Evolutionary conservation across 92 coral and sea anemone species (phyloP).

Genomic region (Galaxea fascicularis): DNA sequence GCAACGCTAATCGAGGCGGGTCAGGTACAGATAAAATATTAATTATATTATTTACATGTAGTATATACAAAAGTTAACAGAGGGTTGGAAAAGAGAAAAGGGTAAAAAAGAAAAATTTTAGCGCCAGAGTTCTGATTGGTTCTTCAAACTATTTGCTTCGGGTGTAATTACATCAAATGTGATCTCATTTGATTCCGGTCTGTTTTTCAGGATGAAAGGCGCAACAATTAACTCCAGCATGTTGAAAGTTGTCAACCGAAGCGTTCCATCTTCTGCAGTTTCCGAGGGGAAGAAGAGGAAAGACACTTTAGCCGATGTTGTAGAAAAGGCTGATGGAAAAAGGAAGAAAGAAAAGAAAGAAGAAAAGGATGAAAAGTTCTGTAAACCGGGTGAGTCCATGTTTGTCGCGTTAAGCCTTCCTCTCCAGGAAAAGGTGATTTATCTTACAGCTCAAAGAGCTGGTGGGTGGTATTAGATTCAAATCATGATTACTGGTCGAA

Average conservation of each 20-base stretch:
- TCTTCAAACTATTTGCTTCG: too few species aligned
- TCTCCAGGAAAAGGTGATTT: too few species aligned
- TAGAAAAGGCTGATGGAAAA: conserved; percentile 81
- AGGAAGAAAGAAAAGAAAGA: conserved; percentile 81
- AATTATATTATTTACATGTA: too few species aligned
- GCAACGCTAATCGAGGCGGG: too few species aligned
- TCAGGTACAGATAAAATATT: too few species aligned
- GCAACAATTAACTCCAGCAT: conserved; percentile 56
- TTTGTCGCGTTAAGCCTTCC: background rate
- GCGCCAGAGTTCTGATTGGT: too few species aligned
- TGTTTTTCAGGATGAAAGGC: conserved; percentile 48
- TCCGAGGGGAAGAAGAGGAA: conserved; percentile 67
- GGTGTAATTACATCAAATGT: background rate
- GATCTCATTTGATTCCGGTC: background rate
- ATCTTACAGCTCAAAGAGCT: too few species aligned
- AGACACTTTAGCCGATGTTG: conserved; percentile 73
- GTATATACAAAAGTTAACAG: too few species aligned
- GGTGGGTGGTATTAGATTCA: too few species aligned
- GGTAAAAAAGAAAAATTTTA: too few species aligned
- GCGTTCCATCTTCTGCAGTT: conserved; percentile 59
- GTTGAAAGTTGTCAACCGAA: conserved; percentile 47
- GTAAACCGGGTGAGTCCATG: conserved; percentile 85
- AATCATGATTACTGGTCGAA: too few species aligned
- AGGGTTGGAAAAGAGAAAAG: too few species aligned
- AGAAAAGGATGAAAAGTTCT: conserved; percentile 81